Conservation (phyloP, 92 coral and sea anemone genomes). For the Diadumene lineata region DNA sequence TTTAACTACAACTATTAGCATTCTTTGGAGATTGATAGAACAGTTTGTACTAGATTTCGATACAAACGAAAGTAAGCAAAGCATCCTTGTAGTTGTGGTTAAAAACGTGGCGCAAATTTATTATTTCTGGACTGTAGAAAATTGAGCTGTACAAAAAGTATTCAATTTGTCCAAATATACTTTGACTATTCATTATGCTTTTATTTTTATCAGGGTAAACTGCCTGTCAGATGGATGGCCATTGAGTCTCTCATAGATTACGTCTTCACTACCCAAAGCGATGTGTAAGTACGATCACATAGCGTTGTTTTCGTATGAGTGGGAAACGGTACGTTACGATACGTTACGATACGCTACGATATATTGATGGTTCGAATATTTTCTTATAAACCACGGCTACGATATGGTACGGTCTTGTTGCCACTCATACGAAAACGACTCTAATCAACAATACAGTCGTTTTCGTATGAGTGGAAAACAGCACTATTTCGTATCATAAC, state of each 20-base stretch:
- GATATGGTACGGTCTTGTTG: too few relatives aligned
- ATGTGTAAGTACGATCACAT: conserved; percentile 62
- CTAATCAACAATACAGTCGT: too few relatives aligned
- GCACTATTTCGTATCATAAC: too few relatives aligned
- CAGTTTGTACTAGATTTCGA: too few relatives aligned
- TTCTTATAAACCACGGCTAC: too few relatives aligned
- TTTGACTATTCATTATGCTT: not conserved
- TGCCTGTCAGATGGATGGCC: conserved; percentile 95
- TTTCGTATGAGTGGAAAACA: too few relatives aligned
- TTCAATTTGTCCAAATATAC: not conserved
- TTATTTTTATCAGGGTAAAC: conserved; percentile 58
- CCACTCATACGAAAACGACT: not conserved
- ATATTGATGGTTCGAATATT: not conserved
- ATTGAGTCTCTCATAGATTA: conserved; percentile 73
- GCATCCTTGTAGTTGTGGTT: too few relatives aligned
- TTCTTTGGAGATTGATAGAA: too few relatives aligned
- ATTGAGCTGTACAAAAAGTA: not conserved
- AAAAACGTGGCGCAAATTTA: not conserved
- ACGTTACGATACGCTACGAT: not conserved
- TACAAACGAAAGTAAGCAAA: too few relatives aligned
- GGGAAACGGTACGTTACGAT: not conserved
- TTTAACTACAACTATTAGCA: too few relatives aligned
- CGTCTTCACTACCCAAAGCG: conserved; percentile 71
- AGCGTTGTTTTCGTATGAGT: not conserved
- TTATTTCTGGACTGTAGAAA: not conserved